These are phyloP conservation scores for Heliangelus exortis DNA, from an alignment of 2,797 vertebrate species.

Conservation along the genomic window DNA sequence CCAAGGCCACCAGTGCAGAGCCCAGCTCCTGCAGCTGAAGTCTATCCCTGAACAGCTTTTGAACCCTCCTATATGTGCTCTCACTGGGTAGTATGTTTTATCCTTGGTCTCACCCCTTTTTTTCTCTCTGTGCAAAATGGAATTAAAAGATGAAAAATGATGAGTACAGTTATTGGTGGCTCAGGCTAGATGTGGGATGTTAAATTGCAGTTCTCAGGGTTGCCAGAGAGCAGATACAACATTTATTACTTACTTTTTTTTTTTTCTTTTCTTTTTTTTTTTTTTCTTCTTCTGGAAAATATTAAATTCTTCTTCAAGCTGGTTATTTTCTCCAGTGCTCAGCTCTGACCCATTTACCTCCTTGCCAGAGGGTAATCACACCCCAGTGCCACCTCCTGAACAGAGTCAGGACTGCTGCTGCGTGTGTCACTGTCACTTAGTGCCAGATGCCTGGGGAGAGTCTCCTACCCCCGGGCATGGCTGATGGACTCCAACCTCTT, in stretches of 20 bases:
- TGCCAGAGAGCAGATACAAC: conserved; percentile 24
- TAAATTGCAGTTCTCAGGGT: not conserved
- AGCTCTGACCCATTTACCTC: conserved; percentile 58
- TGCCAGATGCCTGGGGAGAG: not conserved
- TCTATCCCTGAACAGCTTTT: not conserved
- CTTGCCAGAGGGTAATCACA: conserved; percentile 51
- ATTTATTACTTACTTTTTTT: not conserved
- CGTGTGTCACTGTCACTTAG: conserved; percentile 19
- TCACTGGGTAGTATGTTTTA: not conserved
- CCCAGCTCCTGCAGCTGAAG: not conserved
- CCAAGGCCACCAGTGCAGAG: not conserved
- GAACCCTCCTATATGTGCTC: not conserved
- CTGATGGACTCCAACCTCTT: not conserved
- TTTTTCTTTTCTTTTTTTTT: not conserved
- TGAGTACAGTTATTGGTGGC: not conserved
- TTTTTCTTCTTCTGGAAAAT: not conserved
- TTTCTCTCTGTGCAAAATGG: not conserved
- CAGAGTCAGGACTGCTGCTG: conserved; percentile 18
- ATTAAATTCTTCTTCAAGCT: conserved; percentile 32
- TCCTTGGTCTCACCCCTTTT: not conserved
- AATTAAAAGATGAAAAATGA: conserved; percentile 38
- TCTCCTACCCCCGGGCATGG: not conserved
- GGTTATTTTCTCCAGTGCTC: conserved; percentile 26
- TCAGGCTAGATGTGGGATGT: not conserved
- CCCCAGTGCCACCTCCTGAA: conserved; percentile 40